Base-by-base conservation (phyloP, 2,113 vertebrate genomes). In the Etheostoma spectabile region DNA sequence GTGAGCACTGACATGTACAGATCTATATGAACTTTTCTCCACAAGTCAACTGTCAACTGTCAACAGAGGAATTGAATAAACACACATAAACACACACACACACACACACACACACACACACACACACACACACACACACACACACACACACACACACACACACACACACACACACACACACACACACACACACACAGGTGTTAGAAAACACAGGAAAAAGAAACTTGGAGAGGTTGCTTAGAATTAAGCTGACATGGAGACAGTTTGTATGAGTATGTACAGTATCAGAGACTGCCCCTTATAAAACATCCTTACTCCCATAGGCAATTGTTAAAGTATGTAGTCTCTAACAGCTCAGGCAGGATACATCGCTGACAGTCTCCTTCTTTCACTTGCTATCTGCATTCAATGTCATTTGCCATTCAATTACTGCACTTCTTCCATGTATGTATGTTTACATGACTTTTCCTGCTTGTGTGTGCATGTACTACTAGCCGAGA, bases 21-120 rank as follows among this genome's bases (percentile, higher is more conserved):
- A 57, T 57, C 14, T 15, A 56, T 63, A 65, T 75, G 30, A 67
- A 69, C 65, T 77, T 83, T 80, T 61, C 59, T 56, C 51, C 65
- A 42, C 49, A 53, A 75, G 51, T 74, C 62, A 30, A 61, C 45
- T 33, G 51, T 77, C 53, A 62, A 63, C 35, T 59, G 21, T 27
- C 27, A 27, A 27, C 27, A 70, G 55, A 83, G 79, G 76, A 84
- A 84, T 8, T 49, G 67, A 86, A 84, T 73, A 78, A 35, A 15
- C 64, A 46, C 33, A 68, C 35, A 63, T 24, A 61, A 35, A 63
- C n/a, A 56, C 63, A 71, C 16, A 60, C 57, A 30, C 30, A 30
- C 30, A 30, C 30, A 63, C 33, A 62, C 45, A 64, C 22, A 52
- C 63, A 72, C 30, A 60, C 33, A 62, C 45, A 64, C 22, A 56